These are phyloP conservation scores for Sebastiscus albofasciatus DNA, from an alignment of 2,797 vertebrate genomes.

Conservation along the genomic window DNA sequence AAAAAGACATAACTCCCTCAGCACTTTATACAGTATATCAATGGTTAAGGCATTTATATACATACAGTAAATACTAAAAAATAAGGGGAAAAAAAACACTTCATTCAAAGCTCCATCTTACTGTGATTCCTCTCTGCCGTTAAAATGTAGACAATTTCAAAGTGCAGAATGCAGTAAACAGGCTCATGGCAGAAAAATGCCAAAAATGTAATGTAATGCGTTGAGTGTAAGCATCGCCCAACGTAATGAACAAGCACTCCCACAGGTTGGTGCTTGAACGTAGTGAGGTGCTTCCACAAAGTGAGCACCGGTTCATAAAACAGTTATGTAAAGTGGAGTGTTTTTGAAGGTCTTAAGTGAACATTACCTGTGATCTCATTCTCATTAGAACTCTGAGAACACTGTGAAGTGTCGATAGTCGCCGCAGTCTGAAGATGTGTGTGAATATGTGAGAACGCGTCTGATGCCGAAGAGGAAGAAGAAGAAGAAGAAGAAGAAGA, in stretches of 20 bases:
- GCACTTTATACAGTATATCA: background rate
- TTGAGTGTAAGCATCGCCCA: conserved; percentile 10
- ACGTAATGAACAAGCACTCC: conserved; percentile 22
- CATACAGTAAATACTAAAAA: background rate
- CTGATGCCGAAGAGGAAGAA: background rate
- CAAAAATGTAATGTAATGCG: background rate
- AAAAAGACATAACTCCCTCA: background rate
- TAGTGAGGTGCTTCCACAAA: conserved; percentile 58
- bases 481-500: background rate
- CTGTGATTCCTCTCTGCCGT: background rate
- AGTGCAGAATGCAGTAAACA: background rate
- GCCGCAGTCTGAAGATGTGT: conserved; percentile 42
- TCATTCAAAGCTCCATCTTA: background rate
- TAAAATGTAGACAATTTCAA: background rate
- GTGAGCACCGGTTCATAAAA: conserved; percentile 61
- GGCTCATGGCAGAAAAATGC: background rate
- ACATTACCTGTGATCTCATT: conserved; percentile 69
- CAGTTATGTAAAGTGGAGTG: conserved; percentile 61
- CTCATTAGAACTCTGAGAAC: conserved; percentile 68
- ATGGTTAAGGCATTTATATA: background rate
- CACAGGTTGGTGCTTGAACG: conserved; percentile 34
- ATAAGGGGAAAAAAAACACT: background rate
- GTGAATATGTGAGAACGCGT: conserved; percentile 28
- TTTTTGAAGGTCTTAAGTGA: conserved; percentile 73
- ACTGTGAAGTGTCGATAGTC: conserved; percentile 60